Evolutionary conservation across 2,888 invertebrate species (phyloP), one percentile per base, ranked within the genome.

Genomic region (Ochlodes sylvanus): DNA sequence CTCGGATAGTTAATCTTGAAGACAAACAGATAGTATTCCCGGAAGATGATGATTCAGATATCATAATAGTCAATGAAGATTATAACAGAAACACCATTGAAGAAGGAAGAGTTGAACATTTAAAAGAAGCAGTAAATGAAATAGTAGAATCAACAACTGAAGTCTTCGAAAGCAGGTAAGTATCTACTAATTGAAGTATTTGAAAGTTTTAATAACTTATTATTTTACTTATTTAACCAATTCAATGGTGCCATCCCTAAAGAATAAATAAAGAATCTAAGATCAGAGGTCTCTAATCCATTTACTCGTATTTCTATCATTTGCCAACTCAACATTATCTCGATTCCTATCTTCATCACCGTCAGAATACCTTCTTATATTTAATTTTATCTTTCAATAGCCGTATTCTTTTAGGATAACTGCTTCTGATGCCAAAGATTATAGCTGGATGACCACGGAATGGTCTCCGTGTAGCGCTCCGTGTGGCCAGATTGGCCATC

Each of bases 401-500:
- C 0, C 9, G 21, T 47, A 47, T 34, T 38, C 32, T 50, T 67
- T 9, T 84, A 85, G 71, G 88, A 94, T 77, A 79, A 79, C 78
- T 73, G 77, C 83, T n/a, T 65, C 75, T 0, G 90, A 90, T 32
- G 77, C 81, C 0, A 79, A 76, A 17, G 88, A 95, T 76, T 97
- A 97, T 83, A 95, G 95, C 74, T 98, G 98, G 98, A 94, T 95
- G 80, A 95, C 96, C 12, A 96, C 96, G 0, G 96, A 96, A 10
- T 99, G 98, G 98, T 96, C 98, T 0, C 94, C 95, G 14, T 98
- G 98, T 83, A 97, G 97, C 1, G 96, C 96, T 73, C 95, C 95
- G 0, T 98, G 98, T 79, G 97, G 97, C 0, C 96, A 96, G 52
- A 94, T 94, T 65, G 98, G 98, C 1, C 94, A 94, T 72, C 94